Percentiles rank a stretch among this genome's conserved stretches.
Evolutionary conservation across 2,113 vertebrate genomes (phyloP).

Genomic region (Cyphomyrus discorhynchus): DNA sequence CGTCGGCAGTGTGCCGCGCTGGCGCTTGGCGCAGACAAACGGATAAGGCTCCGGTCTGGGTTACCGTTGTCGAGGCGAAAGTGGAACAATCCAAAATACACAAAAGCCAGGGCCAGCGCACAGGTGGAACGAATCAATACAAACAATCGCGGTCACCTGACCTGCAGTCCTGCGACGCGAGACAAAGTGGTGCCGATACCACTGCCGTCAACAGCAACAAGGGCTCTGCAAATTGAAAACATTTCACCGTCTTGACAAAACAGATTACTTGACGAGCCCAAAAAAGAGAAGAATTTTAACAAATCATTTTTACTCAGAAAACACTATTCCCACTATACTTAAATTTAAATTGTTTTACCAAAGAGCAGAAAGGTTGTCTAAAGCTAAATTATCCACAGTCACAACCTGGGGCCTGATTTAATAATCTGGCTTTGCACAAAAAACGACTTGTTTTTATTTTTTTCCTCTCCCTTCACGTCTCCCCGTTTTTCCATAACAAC

Average conservation of each 20-base stretch:
- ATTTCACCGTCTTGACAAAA: neutral
- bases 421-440: neutral
- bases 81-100: neutral
- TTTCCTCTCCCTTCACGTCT: conserved; percentile 3
- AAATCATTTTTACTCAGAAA: neutral
- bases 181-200: neutral
- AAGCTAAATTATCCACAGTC: neutral
- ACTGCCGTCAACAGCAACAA: neutral
- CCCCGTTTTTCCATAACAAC: conserved; percentile 48
- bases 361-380: neutral
- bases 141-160: conserved; percentile 3
- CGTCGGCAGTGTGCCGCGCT: neutral
- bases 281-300: neutral
- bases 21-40: neutral
- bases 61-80: neutral
- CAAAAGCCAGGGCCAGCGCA: neutral
- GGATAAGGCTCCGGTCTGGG: neutral
- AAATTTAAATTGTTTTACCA: neutral
- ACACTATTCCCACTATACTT: neutral
- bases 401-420: neutral
- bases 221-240: neutral
- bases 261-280: neutral
- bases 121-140: conserved; percentile 1
- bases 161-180: neutral
- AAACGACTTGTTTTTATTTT: neutral